Base-by-base conservation (phyloP, 2,113 vertebrate species). In the Erpornis zantholeuca region DNA sequence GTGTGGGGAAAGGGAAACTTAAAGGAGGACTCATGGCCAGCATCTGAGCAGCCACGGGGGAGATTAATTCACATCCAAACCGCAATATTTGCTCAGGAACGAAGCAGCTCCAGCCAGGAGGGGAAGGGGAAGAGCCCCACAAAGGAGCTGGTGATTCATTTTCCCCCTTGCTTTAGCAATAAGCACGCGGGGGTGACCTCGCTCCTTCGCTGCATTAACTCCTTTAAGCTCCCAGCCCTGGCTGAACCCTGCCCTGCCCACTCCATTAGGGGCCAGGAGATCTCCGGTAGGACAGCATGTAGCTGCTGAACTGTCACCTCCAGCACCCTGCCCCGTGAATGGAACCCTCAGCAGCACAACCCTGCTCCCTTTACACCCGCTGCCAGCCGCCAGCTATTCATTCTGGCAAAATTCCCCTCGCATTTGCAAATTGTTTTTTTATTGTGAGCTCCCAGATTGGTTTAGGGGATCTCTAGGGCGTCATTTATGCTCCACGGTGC, bases 381-480 rank as follows among this genome's bases (percentile, higher is more conserved):
- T 85, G 92, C 94, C 83, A 84, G 60, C 49, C 86, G 76, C 68
- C 69, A 76, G 77, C 87, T 76, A 85, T 98, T 97, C 97, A 97
- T 54, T 89, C 78, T 61, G 76, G 95, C 96, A 85, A 92, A 95
- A 95, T 91, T 90, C 95, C 63, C 81, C 95, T 95, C 70, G 92
- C 88, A 92, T 70, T 95, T 95, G 76, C 86, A 96, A 95, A 88
- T 88, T 97, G 97, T 42, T 42, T 29, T 47, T 33, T 97, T 92
- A 78, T 97, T 98, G 91, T 97, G 88, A 93, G 40, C 85, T 80
- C 81, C 76, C 82, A 66, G 88, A 97, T 96, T 97, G 94, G 88
- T 97, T 97, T 96, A 95, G 78, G 78, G 91, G 93, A 94, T 98
- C 96, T 98, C 97, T 59, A 29, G 95, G 91, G 97, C 76, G 82